Base-by-base conservation (phyloP, 2,888 invertebrate genomes). In the Steinernema scapterisci region DNA sequence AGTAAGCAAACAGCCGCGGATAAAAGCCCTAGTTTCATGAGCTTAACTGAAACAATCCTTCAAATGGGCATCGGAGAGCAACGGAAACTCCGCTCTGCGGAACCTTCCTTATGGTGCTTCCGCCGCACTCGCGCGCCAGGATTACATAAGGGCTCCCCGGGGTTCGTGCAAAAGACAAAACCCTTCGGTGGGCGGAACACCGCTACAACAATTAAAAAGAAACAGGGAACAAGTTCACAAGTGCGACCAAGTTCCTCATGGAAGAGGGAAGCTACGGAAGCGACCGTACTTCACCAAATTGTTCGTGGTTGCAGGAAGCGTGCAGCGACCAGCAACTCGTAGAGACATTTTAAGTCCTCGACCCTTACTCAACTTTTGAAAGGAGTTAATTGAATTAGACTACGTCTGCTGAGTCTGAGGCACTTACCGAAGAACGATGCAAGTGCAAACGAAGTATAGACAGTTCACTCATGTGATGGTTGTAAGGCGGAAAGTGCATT, bases 181-280 rank as follows among this genome's bases (percentile, higher is more conserved):
- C 63, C 63, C 25, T 63, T 31, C 11, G 19, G 63, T 63, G 63
- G 63, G 63, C 63, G 63, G 63, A 63, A 25, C 63, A 63, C 27
- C 27, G 31, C 27, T 63, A 31, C 31, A 63, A 63, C 27, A 63
- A 63, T 31, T 63, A 63, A 63, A 63, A 63, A 63, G 63, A 63
- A 63, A 63, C 63, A 52, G 63, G 63, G 27, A 63, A 63, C 63
- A 63, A 63, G 63, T 63, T 31, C 27, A 31, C 27, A 63, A 63
- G 63, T 25, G 63, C 16, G 31, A 25, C 7, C 19, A 16, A 63
- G 63, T 63, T 63, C 63, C 63, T 63, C 63, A 63, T 63, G 63
- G 27, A 27, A n/a, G n/a, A n/a, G n/a, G 31, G n/a, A 38, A 3
- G 25, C 21, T 9, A 63, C 16, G 63, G 27, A 31, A 63, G 63